A percentile compares a stretch with the other conserved stretches of the same genome.
Evolutionary conservation across 2,888 invertebrate genomes (phyloP).

Genomic region (Pheosia gnoma): DNA sequence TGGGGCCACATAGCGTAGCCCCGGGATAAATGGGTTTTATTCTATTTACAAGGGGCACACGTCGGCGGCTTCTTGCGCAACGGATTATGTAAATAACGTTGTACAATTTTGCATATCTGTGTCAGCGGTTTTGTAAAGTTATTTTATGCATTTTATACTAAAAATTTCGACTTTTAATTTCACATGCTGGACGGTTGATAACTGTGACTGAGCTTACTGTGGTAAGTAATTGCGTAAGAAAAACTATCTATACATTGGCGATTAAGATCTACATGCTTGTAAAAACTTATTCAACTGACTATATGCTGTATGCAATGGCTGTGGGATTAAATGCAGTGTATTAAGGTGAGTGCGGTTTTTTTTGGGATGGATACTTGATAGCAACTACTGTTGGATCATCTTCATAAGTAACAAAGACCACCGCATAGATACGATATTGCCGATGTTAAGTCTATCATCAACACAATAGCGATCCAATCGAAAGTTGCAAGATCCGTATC

Average conservation of each 20-base stretch:
- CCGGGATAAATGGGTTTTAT: conserved; percentile 41
- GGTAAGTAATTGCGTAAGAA: no score
- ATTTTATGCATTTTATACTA: conserved; percentile 34
- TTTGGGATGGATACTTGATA: no score
- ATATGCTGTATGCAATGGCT: no score
- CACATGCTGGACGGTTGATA: conserved; percentile 11
- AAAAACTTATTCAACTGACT: no score
- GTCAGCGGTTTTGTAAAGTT: conserved; percentile 32
- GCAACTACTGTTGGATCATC: no score
- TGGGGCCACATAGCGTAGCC: conserved; percentile 23
- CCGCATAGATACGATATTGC: background rate
- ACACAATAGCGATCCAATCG: conserved; percentile 19
- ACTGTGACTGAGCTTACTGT: no score
- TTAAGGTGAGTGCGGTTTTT: no score
- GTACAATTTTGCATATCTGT: conserved; percentile 43
- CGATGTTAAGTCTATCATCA: background rate
- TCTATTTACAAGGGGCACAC: conserved; percentile 45
- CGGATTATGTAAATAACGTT: conserved; percentile 43
- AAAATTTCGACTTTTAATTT: conserved; percentile 21
- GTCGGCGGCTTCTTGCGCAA: conserved; percentile 38
- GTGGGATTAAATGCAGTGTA: no score
- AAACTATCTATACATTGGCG: no score
- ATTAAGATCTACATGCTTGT: no score
- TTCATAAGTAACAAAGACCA: no score
- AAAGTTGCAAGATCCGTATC: conserved; percentile 28